Evolutionary conservation across 2,113 vertebrate genomes (phyloP).

Genomic region (Fukomys damarensis): DNA sequence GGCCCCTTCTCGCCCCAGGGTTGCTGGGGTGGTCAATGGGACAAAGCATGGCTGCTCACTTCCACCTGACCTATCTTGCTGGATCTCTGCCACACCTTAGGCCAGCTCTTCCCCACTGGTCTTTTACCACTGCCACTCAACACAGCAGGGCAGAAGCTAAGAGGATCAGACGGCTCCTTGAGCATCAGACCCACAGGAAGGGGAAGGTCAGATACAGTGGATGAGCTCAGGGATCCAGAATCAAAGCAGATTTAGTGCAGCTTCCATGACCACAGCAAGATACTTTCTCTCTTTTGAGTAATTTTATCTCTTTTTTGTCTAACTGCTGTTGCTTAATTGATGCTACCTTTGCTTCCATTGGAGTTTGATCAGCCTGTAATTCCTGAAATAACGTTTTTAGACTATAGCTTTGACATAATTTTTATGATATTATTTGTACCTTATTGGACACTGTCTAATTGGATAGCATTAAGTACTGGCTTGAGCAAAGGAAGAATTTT

Average conservation of each 20-base stretch:
- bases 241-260: background rate
- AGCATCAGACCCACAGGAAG: background rate
- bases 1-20: background rate
- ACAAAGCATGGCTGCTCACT: fast-evolving
- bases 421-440: background rate
- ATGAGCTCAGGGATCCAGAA: background rate
- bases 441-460: background rate
- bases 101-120: background rate
- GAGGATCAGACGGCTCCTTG: background rate
- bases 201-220: fast-evolving
- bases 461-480: background rate
- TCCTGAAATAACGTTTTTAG: background rate
- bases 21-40: background rate
- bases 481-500: background rate
- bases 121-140: background rate
- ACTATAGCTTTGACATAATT: background rate
- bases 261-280: background rate
- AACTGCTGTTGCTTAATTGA: background rate
- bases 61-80: background rate
- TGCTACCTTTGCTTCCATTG: background rate
- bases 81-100: background rate
- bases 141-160: fast-evolving
- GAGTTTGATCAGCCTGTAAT: background rate
- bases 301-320: background rate
- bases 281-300: background rate